Base-by-base conservation (phyloP, 2,797 vertebrate genomes). In the Valencia hispanica region DNA sequence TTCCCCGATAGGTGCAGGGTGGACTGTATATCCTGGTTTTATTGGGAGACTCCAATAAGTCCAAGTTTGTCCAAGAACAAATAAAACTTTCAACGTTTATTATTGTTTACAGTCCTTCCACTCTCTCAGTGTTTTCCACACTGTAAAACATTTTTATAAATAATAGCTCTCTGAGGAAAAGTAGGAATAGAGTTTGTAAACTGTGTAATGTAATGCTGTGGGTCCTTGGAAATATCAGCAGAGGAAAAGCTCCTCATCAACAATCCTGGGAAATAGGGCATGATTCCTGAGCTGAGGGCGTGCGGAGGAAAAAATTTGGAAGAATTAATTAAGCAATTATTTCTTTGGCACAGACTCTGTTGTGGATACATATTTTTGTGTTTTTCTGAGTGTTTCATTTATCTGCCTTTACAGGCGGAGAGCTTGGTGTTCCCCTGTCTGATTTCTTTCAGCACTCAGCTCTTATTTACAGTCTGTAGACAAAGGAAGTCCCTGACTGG, bases 211-310 rank as follows among this genome's bases (percentile, higher is more conserved):
- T 89, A 79, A 89, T 87, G 82, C 59, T 12, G 22, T 5, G 0
- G 32, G 48, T 84, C 34, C 68, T 83, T 65, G 75, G 75, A 86
- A 84, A 87, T 75, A 86, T 83, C 63, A 41, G 68, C 80, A 74
- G 36, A 70, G 53, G 53, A 85, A 78, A 66, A 55, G 59, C 75
- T 86, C 48, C 74, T 81, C 79, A 15, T 47, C 41, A 93, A 94
- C 93, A 95, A 94, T 94, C 92, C 88, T 90, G 92, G 93, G 94
- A 95, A 95, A 90, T 59, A 30, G 43, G 74, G 83, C 27, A 25
- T 75, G 70, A 84, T 77, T 79, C 84, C 81, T 83, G 81, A 70
- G 25, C n/a, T 73, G 25, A 25, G 63, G 68, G 53, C 73, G 41
- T 8, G 22, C 39, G 70, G 76, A 68, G 82, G 77, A 81, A 77